Evolutionary conservation across 2,888 invertebrate species (phyloP), one percentile per base, ranked within the genome.

Genomic region (Gnatocerus cornutus): DNA sequence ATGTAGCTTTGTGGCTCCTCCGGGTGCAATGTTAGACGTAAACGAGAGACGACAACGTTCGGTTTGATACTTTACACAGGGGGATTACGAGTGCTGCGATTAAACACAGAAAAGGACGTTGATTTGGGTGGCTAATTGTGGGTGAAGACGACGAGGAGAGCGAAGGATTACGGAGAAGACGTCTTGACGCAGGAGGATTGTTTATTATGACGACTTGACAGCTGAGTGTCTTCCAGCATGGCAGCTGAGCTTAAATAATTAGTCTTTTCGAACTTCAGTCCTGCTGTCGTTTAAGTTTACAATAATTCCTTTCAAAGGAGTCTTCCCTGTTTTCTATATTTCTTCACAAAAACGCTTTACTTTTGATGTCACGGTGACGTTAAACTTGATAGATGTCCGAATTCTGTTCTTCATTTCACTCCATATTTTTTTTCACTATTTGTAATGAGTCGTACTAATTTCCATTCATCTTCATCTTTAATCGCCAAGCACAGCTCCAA

Each of bases 11-110:
- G 66, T 55, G 61, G 48, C 61, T 70, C 70, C 70, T 70, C 12
- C 62, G 70, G 70, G 70, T 70, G 56, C 56, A 70, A 70, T 70
- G 67, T 41, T 41, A 30, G 50, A 70, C 70, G 58, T 66, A 66
- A 69, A 69, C 69, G 69, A 61, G 58, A 69, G 61, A 61, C 53
- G 66, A 66, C 59, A 53, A 65, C 45, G 53, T 29, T 33, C 53
- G 61, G 64, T 55, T 43, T 59, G 29, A 9, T 45, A 61, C 39
- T 46, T 56, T 39, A 30, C 50, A 30, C 48, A n/a, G 52, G 33
- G 61, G 63, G 50, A 56, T 39, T 46, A 9, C n/a, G 27, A 37
- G 21, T n/a, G 52, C 52, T 33, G 64, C 55, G 64, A 64, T 64
- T 45, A 53, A 46, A 30, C 45, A 30, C 10, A 21, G 21, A 27